Evolutionary conservation across 2,797 vertebrate genomes (phyloP).

Genomic region (Pristis pectinata): DNA sequence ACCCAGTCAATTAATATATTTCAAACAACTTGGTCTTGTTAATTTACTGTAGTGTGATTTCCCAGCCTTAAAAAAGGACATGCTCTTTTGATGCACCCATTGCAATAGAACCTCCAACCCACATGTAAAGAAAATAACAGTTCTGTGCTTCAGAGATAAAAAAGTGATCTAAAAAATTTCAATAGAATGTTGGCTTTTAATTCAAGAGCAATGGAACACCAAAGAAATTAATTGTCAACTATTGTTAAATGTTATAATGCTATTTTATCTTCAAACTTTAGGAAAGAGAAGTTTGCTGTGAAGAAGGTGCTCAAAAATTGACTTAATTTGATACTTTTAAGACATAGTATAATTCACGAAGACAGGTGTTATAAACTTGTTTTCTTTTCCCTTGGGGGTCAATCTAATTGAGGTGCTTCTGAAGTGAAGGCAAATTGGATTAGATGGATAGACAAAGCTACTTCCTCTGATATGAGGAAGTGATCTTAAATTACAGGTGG

Average conservation of each 20-base stretch:
- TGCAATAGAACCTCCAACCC: too few relatives aligned
- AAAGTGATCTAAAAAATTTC: neutral
- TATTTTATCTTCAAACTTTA: neutral
- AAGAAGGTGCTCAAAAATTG: too few relatives aligned
- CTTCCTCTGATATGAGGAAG: too few relatives aligned
- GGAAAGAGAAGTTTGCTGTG: neutral
- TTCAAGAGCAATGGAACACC: too few relatives aligned
- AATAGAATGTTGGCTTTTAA: too few relatives aligned
- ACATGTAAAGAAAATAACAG: neutral
- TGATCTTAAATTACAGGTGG: neutral
- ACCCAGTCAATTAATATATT: neutral
- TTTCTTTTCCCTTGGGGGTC: too few relatives aligned
- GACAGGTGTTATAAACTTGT: too few relatives aligned
- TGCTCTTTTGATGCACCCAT: neutral
- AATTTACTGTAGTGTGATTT: neutral
- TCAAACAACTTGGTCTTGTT: neutral
- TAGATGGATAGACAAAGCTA: neutral
- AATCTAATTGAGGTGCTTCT: too few relatives aligned
- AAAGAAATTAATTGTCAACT: neutral
- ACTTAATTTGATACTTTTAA: too few relatives aligned
- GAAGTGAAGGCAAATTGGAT: neutral
- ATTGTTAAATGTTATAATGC: neutral
- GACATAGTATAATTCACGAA: too few relatives aligned
- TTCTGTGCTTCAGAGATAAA: neutral
- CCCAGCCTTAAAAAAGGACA: neutral